Conservation (phyloP, 2,797 vertebrate species). For the Thripadectes ignobilis region DNA sequence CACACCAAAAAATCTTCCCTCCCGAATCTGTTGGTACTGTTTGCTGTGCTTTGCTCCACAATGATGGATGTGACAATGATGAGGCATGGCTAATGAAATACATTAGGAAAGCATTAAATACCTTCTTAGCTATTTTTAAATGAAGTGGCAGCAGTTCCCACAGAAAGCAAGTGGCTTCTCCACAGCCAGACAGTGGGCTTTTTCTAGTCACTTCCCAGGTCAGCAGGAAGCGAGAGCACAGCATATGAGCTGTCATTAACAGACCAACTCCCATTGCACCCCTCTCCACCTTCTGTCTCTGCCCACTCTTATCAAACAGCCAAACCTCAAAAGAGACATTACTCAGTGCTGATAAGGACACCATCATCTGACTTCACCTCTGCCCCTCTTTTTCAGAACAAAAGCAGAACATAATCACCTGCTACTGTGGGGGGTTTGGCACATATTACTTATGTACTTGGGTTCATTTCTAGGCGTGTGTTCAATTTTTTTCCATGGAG, state of each 20-base stretch:
- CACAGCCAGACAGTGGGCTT: not conserved
- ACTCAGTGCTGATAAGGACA: not conserved
- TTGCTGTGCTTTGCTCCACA: not conserved
- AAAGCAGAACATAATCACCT: not conserved
- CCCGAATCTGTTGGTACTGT: not conserved
- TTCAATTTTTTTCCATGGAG: not conserved
- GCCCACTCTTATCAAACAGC: not conserved
- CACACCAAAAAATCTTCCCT: not conserved
- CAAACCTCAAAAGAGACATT: not conserved
- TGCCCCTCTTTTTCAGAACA: not conserved
- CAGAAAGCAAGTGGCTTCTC: not conserved
- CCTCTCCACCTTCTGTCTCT: not conserved
- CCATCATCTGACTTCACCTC: not conserved
- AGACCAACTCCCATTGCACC: not conserved
- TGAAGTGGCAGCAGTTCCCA: not conserved
- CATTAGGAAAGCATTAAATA: not conserved
- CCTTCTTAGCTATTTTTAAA: not conserved
- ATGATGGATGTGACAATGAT: fast-evolving
- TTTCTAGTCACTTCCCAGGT: not conserved
- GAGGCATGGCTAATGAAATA: not conserved
- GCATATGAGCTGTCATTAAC: not conserved
- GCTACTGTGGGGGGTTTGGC: not conserved
- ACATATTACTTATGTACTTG: not conserved
- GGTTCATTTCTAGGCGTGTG: not conserved
- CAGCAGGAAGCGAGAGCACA: not conserved